A percentile compares a stretch with the other conserved stretches of the same genome.
These are phyloP conservation scores for Platichthys stellatus DNA, from an alignment of 2,113 vertebrate genomes.

Conservation along the genomic window DNA sequence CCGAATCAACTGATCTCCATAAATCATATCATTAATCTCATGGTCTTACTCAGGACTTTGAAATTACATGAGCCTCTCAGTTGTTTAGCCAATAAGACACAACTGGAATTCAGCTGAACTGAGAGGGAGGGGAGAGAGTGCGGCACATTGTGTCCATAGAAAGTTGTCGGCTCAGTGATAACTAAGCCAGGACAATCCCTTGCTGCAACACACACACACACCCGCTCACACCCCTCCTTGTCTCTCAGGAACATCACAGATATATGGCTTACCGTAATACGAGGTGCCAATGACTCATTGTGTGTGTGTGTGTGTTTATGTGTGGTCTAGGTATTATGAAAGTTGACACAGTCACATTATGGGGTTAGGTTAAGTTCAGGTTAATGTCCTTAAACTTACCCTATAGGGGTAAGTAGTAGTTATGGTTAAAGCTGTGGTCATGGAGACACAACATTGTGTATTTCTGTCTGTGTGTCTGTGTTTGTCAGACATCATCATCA, in stretches of 20 bases:
- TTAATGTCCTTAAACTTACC: too few relatives aligned
- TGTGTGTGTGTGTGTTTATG: constrained; percentile 17
- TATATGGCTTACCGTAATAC: constrained; percentile 55
- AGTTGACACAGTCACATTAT: neutral
- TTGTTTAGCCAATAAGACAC: too few relatives aligned
- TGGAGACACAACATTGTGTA: neutral
- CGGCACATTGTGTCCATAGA: constrained; percentile 41
- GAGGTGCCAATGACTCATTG: constrained; percentile 58
- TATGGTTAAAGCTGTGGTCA: neutral
- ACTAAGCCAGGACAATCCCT: constrained; percentile 42
- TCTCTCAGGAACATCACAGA: constrained; percentile 33
- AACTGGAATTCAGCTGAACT: neutral
- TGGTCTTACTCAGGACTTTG: neutral
- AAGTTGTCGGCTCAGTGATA: constrained; percentile 38
- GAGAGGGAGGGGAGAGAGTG: neutral
- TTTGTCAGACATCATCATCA: neutral
- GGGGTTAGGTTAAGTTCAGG: too few relatives aligned
- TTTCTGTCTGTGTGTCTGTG: neutral
- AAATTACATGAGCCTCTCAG: neutral
- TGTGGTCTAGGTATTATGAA: constrained; percentile 13
- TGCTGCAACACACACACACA: constrained; percentile 8
- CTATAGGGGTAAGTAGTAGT: neutral
- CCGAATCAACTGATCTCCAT: neutral
- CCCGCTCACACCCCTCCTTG: neutral
- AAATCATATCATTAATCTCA: neutral